Percentiles rank a stretch among this genome's conserved stretches.
phyloP scores from a whole-genome alignment of 2,113 vertebrate species.

The human region DNA sequence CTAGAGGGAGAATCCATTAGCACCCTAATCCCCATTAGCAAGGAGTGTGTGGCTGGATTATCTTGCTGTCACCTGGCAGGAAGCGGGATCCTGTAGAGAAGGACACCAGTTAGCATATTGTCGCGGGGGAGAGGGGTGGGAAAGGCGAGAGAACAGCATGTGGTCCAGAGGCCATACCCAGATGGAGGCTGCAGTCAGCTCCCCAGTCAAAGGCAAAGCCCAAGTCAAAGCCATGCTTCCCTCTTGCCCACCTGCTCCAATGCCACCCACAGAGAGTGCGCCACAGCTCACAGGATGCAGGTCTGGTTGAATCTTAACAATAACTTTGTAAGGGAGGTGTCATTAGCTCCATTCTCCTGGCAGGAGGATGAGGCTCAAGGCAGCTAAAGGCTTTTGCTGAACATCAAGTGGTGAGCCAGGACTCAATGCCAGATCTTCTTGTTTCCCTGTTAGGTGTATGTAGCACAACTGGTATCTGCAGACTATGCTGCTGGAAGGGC shows the following conservation, averaged over 20 bases:
- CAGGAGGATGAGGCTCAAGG: neutral
- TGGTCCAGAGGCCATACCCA: neutral
- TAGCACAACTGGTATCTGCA: neutral
- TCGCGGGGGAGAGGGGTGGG: no score
- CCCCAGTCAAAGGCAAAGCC: neutral
- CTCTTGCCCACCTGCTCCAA: neutral
- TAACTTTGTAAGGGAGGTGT: neutral
- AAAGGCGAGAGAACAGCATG: fast-evolving
- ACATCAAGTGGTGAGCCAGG: neutral
- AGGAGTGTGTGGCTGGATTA: neutral
- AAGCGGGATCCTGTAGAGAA: neutral
- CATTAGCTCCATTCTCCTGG: neutral
- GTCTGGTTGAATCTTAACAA: neutral
- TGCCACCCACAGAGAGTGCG: fast-evolving
- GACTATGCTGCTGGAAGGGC: no score
- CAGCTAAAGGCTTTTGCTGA: neutral
- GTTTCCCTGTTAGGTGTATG: no score
- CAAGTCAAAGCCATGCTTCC: neutral
- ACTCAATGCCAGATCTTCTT: neutral
- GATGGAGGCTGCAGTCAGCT: neutral
- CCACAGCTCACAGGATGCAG: fast-evolving
- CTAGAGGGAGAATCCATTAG: neutral
- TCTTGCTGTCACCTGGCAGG: neutral
- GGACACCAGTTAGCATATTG: neutral
- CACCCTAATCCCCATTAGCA: neutral